Base-by-base conservation (phyloP, 2,113 vertebrate species). In the Henicopernis longicauda region DNA sequence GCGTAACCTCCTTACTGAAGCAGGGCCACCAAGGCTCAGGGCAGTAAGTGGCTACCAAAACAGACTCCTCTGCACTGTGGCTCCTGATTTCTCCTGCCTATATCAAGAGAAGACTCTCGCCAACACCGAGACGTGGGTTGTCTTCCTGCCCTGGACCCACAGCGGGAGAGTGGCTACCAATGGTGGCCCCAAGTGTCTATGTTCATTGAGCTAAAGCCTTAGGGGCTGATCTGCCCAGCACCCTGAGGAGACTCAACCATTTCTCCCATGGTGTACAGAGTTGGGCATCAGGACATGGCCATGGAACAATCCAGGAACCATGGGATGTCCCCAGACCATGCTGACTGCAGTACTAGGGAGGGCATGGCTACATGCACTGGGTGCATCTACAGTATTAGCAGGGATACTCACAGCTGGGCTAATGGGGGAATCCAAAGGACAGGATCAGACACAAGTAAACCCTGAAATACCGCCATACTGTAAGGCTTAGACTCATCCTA, bases 211-310 rank as follows among this genome's bases (percentile, higher is more conserved):
- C 44, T 70, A 44, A 81, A 65, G 36, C 10, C n/a, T 45, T 44
- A 66, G 47, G 14, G n/a, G 9, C 4, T 82, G 66, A 47, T 31
- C 61, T 61, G 61, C 66, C 47, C 47, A 26, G 47, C 83, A 27
- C 18, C 25, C 5, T 69, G 13, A 31, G 26, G 13, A 87, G 11
- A 31, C 7, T 36, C n/a, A 57, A 8, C 13, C 5, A 25, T 62
- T 84, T 71, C 14, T 52, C 12, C 67, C 25, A 3, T 21, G 16
- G 11, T 69, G 19, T 16, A 29, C 26, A 45, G 36, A 61, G 38
- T 0, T 36, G 31, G 58, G 8, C 38, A 82, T 5, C 1, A 2
- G 40, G 40, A 58, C 17, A 18, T 4, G 3, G 44, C 26, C 10
- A 4, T 7, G 31, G 47, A 81, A 27, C 54, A 72, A 13, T 16